Conservation (phyloP, 1,140 invertebrate species). For the Euura lappo region DNA sequence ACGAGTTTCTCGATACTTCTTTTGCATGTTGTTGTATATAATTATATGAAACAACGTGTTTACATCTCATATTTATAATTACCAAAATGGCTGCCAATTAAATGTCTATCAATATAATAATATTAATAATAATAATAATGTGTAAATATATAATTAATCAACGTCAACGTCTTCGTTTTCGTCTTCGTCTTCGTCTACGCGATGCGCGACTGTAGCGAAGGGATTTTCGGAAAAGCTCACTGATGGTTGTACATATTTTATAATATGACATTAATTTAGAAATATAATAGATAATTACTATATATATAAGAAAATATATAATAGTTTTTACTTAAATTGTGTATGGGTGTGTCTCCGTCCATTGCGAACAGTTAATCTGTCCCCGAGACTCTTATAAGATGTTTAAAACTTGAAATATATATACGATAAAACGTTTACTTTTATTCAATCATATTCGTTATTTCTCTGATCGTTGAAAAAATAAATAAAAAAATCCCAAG, state of each 20-base stretch:
- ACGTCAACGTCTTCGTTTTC: too few species aligned
- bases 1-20: neutral
- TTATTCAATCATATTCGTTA: too few species aligned
- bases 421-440: neutral
- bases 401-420: neutral
- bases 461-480: too few species aligned
- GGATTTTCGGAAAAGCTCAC: constrained; percentile 6
- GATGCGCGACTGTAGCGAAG: neutral
- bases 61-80: too few species aligned
- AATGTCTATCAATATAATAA: neutral
- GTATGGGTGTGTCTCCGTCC: neutral
- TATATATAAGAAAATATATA: neutral
- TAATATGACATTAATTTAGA: constrained; percentile 5
- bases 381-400: neutral
- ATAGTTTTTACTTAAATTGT: neutral
- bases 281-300: neutral
- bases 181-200: too few species aligned
- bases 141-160: too few species aligned
- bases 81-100: neutral
- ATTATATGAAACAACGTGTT: too few species aligned
- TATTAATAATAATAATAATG: too few species aligned
- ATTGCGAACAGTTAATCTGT: neutral
- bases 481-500: too few species aligned
- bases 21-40: too few species aligned
- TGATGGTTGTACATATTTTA: constrained; percentile 5